Evolutionary conservation across 1,140 invertebrate genomes (phyloP).

Genomic region (Aphelinus atriplicis): DNA sequence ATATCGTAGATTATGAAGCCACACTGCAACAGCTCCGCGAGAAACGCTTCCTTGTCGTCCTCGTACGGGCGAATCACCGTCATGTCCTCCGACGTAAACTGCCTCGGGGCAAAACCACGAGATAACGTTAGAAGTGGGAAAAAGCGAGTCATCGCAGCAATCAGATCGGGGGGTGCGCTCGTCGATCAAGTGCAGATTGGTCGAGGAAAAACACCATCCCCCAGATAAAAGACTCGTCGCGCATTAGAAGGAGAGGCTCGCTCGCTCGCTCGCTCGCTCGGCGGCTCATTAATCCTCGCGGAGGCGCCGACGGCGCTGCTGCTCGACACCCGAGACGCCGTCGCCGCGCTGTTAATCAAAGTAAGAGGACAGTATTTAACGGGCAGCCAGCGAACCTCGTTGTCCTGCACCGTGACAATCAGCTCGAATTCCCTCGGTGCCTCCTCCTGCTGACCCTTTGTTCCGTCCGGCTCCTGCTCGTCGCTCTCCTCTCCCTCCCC

Average conservation of each 20-base stretch:
- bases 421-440: conserved; percentile 47
- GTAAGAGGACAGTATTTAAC: background rate
- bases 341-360: background rate
- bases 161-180: background rate
- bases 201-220: background rate
- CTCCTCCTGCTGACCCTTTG: background rate
- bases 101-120: background rate
- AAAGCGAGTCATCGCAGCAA: background rate
- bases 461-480: background rate
- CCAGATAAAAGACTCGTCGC: background rate
- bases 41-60: conserved; percentile 39
- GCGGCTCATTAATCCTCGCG: background rate
- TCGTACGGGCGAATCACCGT: conserved; percentile 37
- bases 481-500: conserved; percentile 13
- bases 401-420: conserved; percentile 45
- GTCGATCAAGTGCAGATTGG: conserved; percentile 1
- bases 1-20: conserved; percentile 60
- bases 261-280: no score
- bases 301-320: no score
- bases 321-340: background rate
- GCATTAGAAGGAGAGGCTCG: background rate
- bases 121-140: conserved; percentile 30
- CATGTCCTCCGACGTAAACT: conserved; percentile 40
- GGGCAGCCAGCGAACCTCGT: background rate
- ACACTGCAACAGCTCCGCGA: conserved; percentile 52